Conservation (phyloP, 53 echinoderm and acorn worm genomes). For the Mesocentrotus franciscanus region DNA sequence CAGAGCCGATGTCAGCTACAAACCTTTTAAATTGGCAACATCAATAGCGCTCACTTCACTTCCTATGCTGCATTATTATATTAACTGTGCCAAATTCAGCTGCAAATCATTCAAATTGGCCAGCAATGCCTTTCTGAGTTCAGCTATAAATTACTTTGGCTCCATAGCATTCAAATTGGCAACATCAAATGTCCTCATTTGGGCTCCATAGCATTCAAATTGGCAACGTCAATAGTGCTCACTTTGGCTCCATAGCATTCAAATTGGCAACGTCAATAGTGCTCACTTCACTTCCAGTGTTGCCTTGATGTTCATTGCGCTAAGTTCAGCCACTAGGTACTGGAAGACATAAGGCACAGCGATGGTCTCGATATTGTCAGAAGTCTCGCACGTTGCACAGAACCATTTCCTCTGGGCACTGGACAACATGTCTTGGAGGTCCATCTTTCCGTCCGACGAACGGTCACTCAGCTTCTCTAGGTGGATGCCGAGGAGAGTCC, state of each 20-base stretch:
- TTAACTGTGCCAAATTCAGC: not conserved
- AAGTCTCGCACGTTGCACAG: slow-evolving; percentile 81
- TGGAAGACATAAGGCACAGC: slow-evolving; percentile 94
- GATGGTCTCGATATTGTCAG: slow-evolving; percentile 78
- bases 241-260: not conserved
- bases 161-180: not conserved
- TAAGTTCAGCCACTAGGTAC: slow-evolving; percentile 88
- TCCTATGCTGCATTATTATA: no score
- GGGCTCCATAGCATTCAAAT: not conserved
- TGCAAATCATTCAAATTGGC: not conserved
- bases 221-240: not conserved
- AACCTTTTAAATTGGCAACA: not conserved
- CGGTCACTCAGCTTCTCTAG: slow-evolving; percentile 73
- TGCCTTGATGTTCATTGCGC: slow-evolving; percentile 96
- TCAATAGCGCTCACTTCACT: not conserved
- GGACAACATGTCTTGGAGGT: slow-evolving; percentile 71
- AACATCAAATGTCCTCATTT: not conserved
- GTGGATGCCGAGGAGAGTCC: slow-evolving; percentile 86
- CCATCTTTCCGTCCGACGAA: slow-evolving; percentile 52
- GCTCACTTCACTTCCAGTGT: slow-evolving; percentile 84
- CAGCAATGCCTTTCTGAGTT: not conserved
- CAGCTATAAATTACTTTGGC: not conserved
- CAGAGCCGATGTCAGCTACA: not conserved
- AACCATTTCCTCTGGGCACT: slow-evolving; percentile 81
- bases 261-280: not conserved